phyloP scores from a whole-genome alignment of 2,797 vertebrate species.

The Siniperca scherzeri region DNA sequence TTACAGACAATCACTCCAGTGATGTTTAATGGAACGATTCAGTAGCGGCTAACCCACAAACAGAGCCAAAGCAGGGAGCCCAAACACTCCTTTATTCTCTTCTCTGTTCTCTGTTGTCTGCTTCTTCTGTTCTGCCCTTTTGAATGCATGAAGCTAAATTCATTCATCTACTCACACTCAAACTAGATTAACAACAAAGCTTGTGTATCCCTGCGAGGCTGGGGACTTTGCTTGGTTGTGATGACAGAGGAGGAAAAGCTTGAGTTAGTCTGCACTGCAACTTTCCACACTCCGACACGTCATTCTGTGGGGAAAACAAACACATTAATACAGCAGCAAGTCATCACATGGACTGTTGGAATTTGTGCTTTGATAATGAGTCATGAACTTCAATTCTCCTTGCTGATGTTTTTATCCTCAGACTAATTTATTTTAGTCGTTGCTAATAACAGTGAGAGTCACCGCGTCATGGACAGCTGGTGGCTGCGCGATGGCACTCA shows the following conservation, averaged over 20 bases:
- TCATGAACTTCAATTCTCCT: neutral
- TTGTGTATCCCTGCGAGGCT: conserved; percentile 47
- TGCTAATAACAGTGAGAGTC: conserved; percentile 25
- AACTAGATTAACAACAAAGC: conserved; percentile 62
- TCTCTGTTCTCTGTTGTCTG: conserved; percentile 28
- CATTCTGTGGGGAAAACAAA: conserved; percentile 34
- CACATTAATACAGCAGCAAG: conserved; percentile 22
- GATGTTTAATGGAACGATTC: conserved; percentile 27
- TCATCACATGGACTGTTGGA: conserved; percentile 30
- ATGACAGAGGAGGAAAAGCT: conserved; percentile 44
- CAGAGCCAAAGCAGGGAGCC: conserved; percentile 16
- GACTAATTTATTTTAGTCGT: conserved; percentile 21
- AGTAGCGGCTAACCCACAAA: conserved; percentile 9
- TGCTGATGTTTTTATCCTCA: conserved; percentile 6
- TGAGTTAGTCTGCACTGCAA: neutral
- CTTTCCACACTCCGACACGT: conserved; percentile 13
- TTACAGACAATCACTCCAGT: conserved; percentile 5
- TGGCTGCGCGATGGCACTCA: conserved; percentile 42
- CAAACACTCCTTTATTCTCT: conserved; percentile 26
- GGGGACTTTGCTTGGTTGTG: conserved; percentile 6
- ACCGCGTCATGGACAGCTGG: conserved; percentile 47
- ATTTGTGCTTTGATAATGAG: conserved; percentile 25
- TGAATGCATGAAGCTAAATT: conserved; percentile 37
- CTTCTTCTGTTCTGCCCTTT: conserved; percentile 41
- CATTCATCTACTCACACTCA: conserved; percentile 52